Evolutionary conservation across 2,797 vertebrate species (phyloP).

Genomic region (Erethizon dorsatum): DNA sequence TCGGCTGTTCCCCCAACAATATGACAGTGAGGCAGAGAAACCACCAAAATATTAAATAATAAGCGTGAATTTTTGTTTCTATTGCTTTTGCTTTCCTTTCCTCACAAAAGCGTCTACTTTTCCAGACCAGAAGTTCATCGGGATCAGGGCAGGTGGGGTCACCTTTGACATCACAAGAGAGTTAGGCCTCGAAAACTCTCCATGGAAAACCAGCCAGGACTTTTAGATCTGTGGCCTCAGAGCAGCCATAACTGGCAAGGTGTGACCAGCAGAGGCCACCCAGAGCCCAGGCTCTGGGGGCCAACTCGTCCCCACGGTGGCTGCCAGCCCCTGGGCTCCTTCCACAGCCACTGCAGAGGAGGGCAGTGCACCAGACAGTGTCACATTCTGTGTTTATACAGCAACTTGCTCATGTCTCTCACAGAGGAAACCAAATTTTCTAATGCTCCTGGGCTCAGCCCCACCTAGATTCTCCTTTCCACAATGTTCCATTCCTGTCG

Average conservation of each 20-base stretch:
- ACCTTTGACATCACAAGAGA: constrained; percentile 70
- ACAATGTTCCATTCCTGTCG: neutral
- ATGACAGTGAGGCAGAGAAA: neutral
- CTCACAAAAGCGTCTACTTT: constrained; percentile 71
- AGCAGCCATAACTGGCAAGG: neutral
- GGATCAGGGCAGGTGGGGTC: constrained; percentile 79
- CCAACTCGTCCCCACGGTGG: neutral
- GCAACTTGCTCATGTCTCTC: neutral
- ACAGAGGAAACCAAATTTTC: constrained; percentile 6
- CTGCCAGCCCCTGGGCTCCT: neutral
- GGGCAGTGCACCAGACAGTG: neutral
- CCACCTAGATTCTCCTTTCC: neutral
- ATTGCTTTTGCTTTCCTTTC: constrained; percentile 70
- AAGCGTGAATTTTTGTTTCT: neutral
- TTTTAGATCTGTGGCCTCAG: constrained; percentile 80
- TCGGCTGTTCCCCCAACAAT: neutral
- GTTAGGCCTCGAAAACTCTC: constrained; percentile 85
- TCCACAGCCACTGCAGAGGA: neutral
- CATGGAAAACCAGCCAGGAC: constrained; percentile 74
- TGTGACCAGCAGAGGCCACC: neutral
- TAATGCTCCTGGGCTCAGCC: neutral
- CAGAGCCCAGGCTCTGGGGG: neutral
- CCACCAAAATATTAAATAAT: neutral
- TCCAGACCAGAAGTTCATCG: constrained; percentile 56
- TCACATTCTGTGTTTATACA: neutral